Evolutionary conservation across 1,140 invertebrate species (phyloP).

Genomic region (Drosophila lowei): DNA sequence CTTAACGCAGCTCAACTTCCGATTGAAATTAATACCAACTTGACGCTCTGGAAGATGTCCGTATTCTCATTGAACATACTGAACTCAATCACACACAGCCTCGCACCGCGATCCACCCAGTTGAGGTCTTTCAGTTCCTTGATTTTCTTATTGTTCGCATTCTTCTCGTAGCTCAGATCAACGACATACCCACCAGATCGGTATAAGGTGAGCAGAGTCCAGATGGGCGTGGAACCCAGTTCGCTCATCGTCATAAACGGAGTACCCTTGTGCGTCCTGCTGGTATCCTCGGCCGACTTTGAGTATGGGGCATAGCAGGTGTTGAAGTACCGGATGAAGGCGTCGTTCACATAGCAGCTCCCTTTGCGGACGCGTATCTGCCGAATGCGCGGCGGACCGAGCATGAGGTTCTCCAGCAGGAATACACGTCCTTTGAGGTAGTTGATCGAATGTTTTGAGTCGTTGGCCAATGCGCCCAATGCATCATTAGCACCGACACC

Average conservation of each 20-base stretch:
- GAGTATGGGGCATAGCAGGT: constrained; percentile 64
- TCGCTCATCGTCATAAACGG: constrained; percentile 33
- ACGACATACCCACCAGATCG: constrained; percentile 59
- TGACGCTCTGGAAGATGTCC: constrained; percentile 65
- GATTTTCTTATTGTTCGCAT: constrained; percentile 35
- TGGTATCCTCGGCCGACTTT: constrained; percentile 24
- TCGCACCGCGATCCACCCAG: constrained; percentile 71
- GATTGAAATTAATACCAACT: constrained; percentile 41
- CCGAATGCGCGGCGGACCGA: constrained; percentile 71
- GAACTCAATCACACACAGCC: constrained; percentile 66
- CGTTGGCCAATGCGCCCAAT: not conserved
- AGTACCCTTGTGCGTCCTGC: constrained; percentile 11
- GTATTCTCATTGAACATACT: constrained; percentile 70
- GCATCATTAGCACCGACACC: no score
- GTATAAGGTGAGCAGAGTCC: constrained; percentile 53
- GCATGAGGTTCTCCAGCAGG: constrained; percentile 62
- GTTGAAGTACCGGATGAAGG: constrained; percentile 72
- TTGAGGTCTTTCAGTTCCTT: constrained; percentile 16
- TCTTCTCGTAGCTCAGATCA: constrained; percentile 41
- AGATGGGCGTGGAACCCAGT: constrained; percentile 45
- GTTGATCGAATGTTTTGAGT: not conserved
- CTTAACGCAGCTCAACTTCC: not conserved
- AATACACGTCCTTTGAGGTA: constrained; percentile 47
- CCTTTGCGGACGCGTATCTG: constrained; percentile 65
- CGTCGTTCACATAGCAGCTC: constrained; percentile 68